Evolutionary conservation across 2,113 vertebrate species (phyloP), one percentile per base, ranked within the genome.

Genomic region (human): DNA sequence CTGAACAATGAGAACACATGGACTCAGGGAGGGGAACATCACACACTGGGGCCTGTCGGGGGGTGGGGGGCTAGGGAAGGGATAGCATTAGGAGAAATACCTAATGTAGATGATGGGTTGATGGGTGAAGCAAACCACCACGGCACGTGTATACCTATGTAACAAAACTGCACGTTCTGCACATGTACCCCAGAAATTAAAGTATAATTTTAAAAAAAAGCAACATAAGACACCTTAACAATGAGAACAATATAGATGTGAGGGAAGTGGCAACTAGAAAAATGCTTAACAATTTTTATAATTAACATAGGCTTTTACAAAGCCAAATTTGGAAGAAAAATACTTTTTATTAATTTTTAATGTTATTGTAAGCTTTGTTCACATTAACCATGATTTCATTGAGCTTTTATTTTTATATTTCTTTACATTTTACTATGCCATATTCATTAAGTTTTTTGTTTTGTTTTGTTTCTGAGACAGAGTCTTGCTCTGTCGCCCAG

Each of bases 301-400:
- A 35, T 55, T 84, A 68, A 81, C 3, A 9, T 64, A 12, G 23
- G 32, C 17, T 64, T 95, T 93, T 64, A 70, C 32, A 92, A 50
- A 22, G 72, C n/a, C 64, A 93, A 76, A 64, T 43, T 84, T 88
- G 50, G 57, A 96, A 95, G 64, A 55, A 79, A 75, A 92, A 86
- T 61, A 45, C 81, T 89, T 64, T 89, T 55, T 45, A 6, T 68
- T 82, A 64, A 35, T 32, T 83, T 75, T 92, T 32, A 61, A 92
- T 52, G 5, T 55, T 89, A 80, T 73, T 50, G 40, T 78, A 57
- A 59, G 40, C 35, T 66, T 78, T 86, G 20, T 68, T 93, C 89
- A 88, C 48, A 61, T 43, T 80, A 48, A 79, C 82, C 80, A 78
- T 80, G 76, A 83, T 76, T 82, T 94, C 73, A 59, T 27, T 30